phyloP scores from a whole-genome alignment of 2,113 vertebrate genomes.

The Oncorhynchus nerka region DNA sequence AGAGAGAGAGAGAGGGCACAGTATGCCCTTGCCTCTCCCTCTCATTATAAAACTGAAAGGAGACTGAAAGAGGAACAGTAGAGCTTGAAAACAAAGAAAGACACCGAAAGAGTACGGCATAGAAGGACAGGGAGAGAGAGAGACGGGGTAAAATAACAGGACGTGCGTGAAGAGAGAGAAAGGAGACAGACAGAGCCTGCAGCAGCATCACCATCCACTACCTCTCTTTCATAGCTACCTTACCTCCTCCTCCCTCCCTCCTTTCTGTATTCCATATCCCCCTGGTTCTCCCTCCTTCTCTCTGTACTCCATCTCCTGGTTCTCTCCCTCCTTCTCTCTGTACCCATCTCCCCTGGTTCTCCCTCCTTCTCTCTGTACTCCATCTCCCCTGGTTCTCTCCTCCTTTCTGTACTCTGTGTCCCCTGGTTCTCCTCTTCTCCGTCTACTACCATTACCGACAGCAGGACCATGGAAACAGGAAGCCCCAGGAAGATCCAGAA shows the following conservation, averaged over 20 bases:
- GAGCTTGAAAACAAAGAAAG: conserved; percentile 2
- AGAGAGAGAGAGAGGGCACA: too few relatives aligned
- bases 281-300: too few relatives aligned
- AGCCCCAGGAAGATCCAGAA: conserved; percentile 91
- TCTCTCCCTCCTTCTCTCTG: too few relatives aligned
- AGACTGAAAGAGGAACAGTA: conserved; percentile 7
- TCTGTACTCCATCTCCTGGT: too few relatives aligned
- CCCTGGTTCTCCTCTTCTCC: neutral
- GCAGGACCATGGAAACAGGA: conserved; percentile 80
- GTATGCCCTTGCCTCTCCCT: neutral
- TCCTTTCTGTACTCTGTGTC: neutral
- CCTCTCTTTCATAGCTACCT: neutral
- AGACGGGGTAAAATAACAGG: conserved; percentile 5
- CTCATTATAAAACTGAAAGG: neutral
- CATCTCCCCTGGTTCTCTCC: neutral
- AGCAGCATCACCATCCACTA: neutral
- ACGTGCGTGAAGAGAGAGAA: neutral
- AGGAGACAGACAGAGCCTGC: too few relatives aligned
- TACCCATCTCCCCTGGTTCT: neutral
- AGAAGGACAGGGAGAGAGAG: conserved; percentile 41
- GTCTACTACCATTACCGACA: conserved; percentile 1
- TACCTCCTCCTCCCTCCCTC: neutral
- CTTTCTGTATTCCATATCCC: neutral
- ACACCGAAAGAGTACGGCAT: conserved; percentile 1
- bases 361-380: neutral